These are phyloP conservation scores for Thamnophis sirtalis DNA, from an alignment of 2,113 vertebrate genomes.

Conservation along the genomic window DNA sequence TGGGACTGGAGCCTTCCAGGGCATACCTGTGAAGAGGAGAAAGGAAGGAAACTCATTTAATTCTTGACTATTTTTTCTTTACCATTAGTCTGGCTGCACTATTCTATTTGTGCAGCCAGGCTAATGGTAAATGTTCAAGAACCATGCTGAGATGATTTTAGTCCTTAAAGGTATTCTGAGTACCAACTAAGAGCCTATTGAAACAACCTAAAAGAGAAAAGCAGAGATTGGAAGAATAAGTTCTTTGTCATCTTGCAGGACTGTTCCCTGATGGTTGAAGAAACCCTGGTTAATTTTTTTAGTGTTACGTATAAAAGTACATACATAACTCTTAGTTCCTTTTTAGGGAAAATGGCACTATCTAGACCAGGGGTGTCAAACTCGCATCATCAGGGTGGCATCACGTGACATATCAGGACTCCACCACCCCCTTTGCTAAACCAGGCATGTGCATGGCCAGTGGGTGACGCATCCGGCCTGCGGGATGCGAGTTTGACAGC, in stretches of 20 bases:
- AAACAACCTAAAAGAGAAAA: not conserved
- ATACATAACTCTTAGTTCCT: not conserved
- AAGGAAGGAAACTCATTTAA: not conserved
- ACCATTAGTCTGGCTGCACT: no score
- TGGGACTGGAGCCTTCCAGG: not conserved
- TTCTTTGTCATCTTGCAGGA: not conserved
- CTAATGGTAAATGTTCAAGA: not conserved
- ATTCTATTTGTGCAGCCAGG: not conserved
- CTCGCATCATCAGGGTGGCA: accelerated
- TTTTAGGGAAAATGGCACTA: not conserved
- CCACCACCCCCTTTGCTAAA: no score
- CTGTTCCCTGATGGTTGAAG: not conserved
- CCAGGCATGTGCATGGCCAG: no score
- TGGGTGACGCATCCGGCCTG: no score
- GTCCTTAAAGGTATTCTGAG: not conserved
- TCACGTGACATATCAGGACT: no score
- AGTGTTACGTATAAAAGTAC: not conserved
- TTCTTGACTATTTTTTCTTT: not conserved
- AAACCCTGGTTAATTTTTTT: not conserved
- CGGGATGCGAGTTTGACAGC: no score
- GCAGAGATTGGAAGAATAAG: not conserved
- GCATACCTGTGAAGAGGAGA: not conserved
- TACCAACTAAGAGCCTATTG: not conserved
- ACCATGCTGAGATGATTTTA: not conserved
- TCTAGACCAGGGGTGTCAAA: not conserved